Evolutionary conservation across 2,888 invertebrate genomes (phyloP), one percentile per base, ranked within the genome.

Genomic region (Clanis bilineata): DNA sequence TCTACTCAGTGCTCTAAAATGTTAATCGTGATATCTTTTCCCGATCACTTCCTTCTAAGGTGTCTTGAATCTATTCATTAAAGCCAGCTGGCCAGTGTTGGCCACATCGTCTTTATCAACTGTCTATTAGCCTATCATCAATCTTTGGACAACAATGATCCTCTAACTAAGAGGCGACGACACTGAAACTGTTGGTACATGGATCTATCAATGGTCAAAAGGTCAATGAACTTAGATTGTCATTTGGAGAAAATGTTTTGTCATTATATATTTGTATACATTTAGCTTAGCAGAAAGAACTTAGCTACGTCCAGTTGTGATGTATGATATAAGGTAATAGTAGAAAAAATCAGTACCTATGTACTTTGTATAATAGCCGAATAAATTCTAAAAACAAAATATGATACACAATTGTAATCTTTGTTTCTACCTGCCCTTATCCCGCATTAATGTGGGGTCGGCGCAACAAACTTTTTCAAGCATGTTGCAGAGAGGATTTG

Each of bases 121-220:
- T 57, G 66, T 67, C 76, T 77, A 83, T 86, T 81, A 86, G 73
- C 71, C 81, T 69, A 80, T 76, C 86, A 88, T 88, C 82, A 86
- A 87, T 88, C 87, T 83, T 73, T 70, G 74, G 74, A 73, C 70
- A 69, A 86, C 87, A 86, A 86, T 86, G 81, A 86, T 85, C 83
- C 83, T 64, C 69, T 84, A 84, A 86, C 85, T 85, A 83, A 87
- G 83, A 84, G 74, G 68, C 76, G 79, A 73, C 76, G 85, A 86
- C 82, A 77, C 71, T 64, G 70, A 71, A 80, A 78, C 77, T 71
- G 76, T 78, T 80, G 74, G 64, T 61, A 61, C 64, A 69, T 71
- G 63, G 66, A 80, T 84, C 76, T 64, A 76, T 83, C 80, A 82
- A 72, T 69, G 76, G 74, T 66, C 73, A 62, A 67, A 62, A 69